Conservation (phyloP, 2,888 invertebrate species). For the Eurytoma adleriae region DNA sequence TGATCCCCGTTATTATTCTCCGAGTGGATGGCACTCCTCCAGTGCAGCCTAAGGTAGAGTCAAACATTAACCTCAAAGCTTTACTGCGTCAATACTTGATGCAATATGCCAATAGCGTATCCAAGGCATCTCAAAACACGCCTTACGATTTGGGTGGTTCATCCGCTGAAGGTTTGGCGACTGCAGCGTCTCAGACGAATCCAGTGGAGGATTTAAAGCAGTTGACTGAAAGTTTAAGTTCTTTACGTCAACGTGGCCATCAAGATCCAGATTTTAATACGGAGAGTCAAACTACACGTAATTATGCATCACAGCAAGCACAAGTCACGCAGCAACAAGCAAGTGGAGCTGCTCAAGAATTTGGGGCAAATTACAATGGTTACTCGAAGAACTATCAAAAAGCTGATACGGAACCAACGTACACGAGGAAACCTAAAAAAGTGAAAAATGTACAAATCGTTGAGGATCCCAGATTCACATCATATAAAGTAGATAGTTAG, state of each 20-base stretch:
- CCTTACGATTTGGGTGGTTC: constrained; percentile 63
- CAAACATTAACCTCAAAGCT: constrained; percentile 71
- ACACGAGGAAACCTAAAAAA: constrained; percentile 63
- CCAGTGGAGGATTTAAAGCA: constrained; percentile 68
- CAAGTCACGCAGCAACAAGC: neutral
- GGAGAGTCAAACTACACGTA: neutral
- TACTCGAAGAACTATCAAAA: constrained; percentile 43
- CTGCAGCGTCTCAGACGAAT: constrained; percentile 49
- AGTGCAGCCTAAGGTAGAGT: constrained; percentile 61
- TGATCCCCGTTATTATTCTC: constrained; percentile 73
- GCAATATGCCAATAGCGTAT: constrained; percentile 69
- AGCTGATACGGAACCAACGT: constrained; percentile 2
- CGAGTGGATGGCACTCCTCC: constrained; percentile 72
- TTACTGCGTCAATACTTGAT: constrained; percentile 71
- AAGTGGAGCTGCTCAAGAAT: constrained; percentile 17
- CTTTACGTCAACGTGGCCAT: constrained; percentile 48
- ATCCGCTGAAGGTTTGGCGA: neutral
- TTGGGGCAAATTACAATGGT: constrained; percentile 12
- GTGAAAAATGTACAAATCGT: constrained; percentile 72
- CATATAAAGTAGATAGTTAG: constrained; percentile 61
- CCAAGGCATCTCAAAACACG: constrained; percentile 62
- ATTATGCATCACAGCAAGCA: neutral
- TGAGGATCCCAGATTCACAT: constrained; percentile 65
- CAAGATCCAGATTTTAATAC: constrained; percentile 38
- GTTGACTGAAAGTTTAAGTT: constrained; percentile 62